A percentile compares a stretch with the other conserved stretches of the same genome.
phyloP scores from a whole-genome alignment of 2,888 invertebrate genomes.

The Hirtodrosophila alboralis region DNA sequence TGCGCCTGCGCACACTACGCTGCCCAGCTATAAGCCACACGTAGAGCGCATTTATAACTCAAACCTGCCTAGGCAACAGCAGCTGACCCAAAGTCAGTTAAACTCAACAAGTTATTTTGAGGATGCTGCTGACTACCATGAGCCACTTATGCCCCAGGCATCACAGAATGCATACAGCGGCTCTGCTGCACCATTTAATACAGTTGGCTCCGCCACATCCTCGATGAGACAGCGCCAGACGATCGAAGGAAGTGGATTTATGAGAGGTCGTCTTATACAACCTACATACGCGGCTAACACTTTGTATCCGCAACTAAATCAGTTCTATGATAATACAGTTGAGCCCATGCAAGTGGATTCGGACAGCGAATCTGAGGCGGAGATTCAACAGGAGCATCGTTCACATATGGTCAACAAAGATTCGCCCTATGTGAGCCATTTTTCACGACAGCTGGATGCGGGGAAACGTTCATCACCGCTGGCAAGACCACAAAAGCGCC shows the following conservation, averaged over 20 bases:
- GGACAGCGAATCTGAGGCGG: constrained; percentile 60
- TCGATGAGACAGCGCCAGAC: constrained; percentile 29
- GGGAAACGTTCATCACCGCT: constrained; percentile 45
- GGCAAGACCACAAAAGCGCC: constrained; percentile 36
- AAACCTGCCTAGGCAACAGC: constrained; percentile 22
- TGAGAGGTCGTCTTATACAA: constrained; percentile 51
- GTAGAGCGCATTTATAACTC: constrained; percentile 30
- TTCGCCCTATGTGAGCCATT: constrained; percentile 49
- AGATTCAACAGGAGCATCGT: constrained; percentile 13
- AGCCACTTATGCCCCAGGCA: background rate
- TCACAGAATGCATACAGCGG: constrained; percentile 50
- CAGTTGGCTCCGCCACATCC: background rate
- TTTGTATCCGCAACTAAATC: constrained; percentile 57
- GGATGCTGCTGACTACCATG: constrained; percentile 10
- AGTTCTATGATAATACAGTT: constrained; percentile 53
- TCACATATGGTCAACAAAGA: constrained; percentile 8
- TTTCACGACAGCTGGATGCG: constrained; percentile 33
- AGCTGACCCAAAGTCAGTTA: constrained; percentile 55
- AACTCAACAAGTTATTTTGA: constrained; percentile 61
- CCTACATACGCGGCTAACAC: constrained; percentile 58
- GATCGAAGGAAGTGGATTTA: constrained; percentile 30
- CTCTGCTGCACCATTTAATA: constrained; percentile 48
- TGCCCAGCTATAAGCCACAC: constrained; percentile 35
- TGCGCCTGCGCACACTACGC: constrained; percentile 2
- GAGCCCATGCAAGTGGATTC: constrained; percentile 49